Percentiles rank a stretch among this genome's conserved stretches.
phyloP scores from a whole-genome alignment of 2,888 invertebrate genomes.

The Papilio gigon region DNA sequence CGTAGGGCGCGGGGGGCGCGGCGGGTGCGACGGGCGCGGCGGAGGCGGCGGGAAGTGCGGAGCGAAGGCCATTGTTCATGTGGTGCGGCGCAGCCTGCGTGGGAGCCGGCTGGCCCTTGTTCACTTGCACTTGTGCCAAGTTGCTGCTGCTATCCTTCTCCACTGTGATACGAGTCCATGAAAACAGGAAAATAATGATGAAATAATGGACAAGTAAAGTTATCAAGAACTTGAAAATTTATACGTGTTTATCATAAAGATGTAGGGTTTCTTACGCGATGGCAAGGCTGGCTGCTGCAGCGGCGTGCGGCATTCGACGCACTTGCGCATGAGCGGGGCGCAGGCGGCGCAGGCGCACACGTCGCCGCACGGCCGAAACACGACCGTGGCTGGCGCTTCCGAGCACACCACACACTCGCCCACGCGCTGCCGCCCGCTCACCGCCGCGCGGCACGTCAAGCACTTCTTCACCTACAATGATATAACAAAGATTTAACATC shows the following conservation, averaged over 20 bases:
- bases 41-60: constrained; percentile 50
- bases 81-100: constrained; percentile 73
- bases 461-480: constrained; percentile 92
- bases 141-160: constrained; percentile 71
- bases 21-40: constrained; percentile 45
- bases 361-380: constrained; percentile 97
- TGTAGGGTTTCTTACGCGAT: constrained; percentile 47
- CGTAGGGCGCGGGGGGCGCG: constrained; percentile 66
- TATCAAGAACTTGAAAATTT: too few species aligned
- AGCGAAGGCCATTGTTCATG: constrained; percentile 75
- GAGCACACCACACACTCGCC: constrained; percentile 98
- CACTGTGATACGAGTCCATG: constrained; percentile 50
- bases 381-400: constrained; percentile 94
- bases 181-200: background rate
- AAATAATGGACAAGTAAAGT: background rate
- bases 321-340: constrained; percentile 98
- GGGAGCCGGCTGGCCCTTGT: constrained; percentile 76
- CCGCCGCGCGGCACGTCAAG: constrained; percentile 93
- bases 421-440: constrained; percentile 90
- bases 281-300: constrained; percentile 71
- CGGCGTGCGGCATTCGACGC: constrained; percentile 95
- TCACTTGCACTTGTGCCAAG: constrained; percentile 74
- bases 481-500: background rate
- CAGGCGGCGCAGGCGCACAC: constrained; percentile 94
- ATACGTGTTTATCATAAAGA: background rate